Evolutionary conservation across 2,113 vertebrate species (phyloP).

Genomic region (Pluvianellus socialis): DNA sequence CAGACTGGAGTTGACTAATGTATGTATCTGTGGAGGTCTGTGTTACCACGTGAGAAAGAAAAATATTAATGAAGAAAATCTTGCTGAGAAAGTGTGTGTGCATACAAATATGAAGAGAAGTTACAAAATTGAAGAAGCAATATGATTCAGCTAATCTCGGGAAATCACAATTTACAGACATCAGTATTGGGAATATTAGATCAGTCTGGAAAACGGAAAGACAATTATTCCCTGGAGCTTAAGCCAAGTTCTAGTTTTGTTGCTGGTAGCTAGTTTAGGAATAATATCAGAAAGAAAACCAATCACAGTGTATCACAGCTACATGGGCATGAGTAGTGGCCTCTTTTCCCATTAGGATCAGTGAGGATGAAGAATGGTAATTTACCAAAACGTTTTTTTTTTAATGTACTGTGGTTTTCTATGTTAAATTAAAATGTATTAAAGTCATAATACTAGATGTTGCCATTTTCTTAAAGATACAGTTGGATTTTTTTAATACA

Average conservation of each 20-base stretch:
- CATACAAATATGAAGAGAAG: background rate
- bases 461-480: background rate
- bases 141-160: background rate
- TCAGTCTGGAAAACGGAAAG: background rate
- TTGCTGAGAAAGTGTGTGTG: background rate
- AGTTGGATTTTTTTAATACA: background rate
- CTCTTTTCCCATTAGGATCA: background rate
- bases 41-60: accelerated
- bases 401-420: background rate
- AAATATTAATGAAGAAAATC: background rate
- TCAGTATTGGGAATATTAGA: background rate
- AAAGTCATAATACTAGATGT: background rate
- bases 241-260: background rate
- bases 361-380: background rate
- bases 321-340: background rate
- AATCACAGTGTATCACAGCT: background rate
- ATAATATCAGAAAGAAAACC: background rate
- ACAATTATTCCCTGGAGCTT: background rate
- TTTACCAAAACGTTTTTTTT: background rate
- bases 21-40: background rate
- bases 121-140: background rate
- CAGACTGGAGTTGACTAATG: background rate
- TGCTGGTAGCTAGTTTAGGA: background rate
- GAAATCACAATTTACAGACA: background rate
- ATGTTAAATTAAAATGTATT: background rate